A percentile compares a stretch with the other conserved stretches of the same genome.
phyloP scores from a whole-genome alignment of 2,888 invertebrate genomes.

The Tetragnatha montana region DNA sequence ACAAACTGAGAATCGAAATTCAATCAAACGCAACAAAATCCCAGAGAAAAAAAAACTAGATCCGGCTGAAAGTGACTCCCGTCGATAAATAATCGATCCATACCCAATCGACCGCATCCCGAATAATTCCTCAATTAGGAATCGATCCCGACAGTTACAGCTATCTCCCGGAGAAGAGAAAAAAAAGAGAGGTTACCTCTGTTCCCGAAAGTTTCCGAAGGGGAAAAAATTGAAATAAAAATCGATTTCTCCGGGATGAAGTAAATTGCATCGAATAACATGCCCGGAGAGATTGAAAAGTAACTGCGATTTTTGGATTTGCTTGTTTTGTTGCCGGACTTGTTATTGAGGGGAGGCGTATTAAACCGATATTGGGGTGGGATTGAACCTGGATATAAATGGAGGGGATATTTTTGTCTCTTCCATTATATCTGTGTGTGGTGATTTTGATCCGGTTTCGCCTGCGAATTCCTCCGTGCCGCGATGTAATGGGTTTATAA shows the following conservation, averaged over 20 bases:
- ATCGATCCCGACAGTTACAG: slow-evolving; percentile 49
- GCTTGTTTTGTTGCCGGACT: slow-evolving; percentile 56
- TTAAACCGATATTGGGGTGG: slow-evolving; percentile 66
- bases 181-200: slow-evolving; percentile 54
- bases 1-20: slow-evolving; percentile 30
- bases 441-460: slow-evolving; percentile 8
- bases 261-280: slow-evolving; percentile 69
- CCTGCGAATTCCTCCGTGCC: neutral
- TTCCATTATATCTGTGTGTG: neutral
- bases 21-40: slow-evolving; percentile 3
- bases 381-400: slow-evolving; percentile 56
- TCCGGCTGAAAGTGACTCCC: slow-evolving; percentile 16
- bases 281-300: slow-evolving; percentile 68
- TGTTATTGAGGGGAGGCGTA: slow-evolving; percentile 46
- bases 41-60: slow-evolving; percentile 2
- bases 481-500: too few species aligned
- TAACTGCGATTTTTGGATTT: slow-evolving; percentile 67
- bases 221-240: slow-evolving; percentile 67
- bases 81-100: slow-evolving; percentile 44
- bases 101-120: slow-evolving; percentile 57
- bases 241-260: slow-evolving; percentile 56
- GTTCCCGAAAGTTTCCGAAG: slow-evolving; percentile 21
- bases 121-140: slow-evolving; percentile 69
- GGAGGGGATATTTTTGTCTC: slow-evolving; percentile 45
- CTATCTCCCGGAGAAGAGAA: slow-evolving; percentile 9